Conservation (phyloP, 2,888 invertebrate species). For the Athalia rosae region DNA sequence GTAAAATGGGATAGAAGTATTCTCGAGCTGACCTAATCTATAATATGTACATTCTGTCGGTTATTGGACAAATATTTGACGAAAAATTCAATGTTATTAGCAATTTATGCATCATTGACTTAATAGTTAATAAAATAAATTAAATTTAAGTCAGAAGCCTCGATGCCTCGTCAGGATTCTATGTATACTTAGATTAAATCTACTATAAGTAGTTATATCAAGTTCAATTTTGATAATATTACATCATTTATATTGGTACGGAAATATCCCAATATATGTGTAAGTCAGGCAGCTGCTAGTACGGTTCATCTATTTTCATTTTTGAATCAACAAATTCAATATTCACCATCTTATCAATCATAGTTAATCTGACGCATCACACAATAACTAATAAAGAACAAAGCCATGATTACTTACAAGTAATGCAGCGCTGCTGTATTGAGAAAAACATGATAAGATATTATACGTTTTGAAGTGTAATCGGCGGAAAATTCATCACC, state of each 20-base stretch:
- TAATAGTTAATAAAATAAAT: conserved; percentile 16
- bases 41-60: conserved; percentile 5
- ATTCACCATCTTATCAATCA: background rate
- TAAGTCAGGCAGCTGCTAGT: background rate
- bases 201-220: conserved; percentile 14
- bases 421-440: background rate
- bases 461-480: conserved; percentile 18
- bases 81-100: conserved; percentile 12
- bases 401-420: conserved; percentile 1
- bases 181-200: conserved; percentile 9
- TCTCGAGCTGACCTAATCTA: background rate
- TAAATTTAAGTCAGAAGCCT: conserved; percentile 26
- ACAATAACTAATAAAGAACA: conserved; percentile 12
- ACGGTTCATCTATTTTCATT: background rate
- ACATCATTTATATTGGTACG: background rate
- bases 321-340: conserved; percentile 1
- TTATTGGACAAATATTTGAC: conserved; percentile 28
- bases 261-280: background rate
- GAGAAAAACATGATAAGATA: background rate
- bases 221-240: conserved; percentile 12
- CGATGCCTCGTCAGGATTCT: conserved; percentile 32
- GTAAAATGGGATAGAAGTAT: no score
- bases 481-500: background rate
- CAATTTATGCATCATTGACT: background rate
- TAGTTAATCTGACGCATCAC: conserved; percentile 7